Evolutionary conservation across 2,888 invertebrate species (phyloP), one percentile per base, ranked within the genome.

Genomic region (Lasius platythorax): DNA sequence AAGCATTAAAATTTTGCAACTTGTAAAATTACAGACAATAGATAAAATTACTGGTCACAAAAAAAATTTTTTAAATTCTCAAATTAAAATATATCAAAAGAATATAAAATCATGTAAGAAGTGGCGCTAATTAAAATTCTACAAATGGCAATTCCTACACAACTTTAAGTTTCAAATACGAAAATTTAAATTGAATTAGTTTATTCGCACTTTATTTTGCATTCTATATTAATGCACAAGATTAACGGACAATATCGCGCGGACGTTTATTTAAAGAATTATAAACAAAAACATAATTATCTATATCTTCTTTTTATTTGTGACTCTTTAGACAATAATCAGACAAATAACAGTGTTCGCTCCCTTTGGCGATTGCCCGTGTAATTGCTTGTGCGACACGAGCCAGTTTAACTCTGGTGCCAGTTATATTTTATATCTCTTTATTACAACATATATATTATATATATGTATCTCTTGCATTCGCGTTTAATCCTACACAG

Each of bases 271-370:
- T 58, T 30, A 30, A 63, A 76, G 37, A 37, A 76, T 28, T 50
- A 53, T 53, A 37, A 50, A 67, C 75, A 33, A 66, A 30, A 37
- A 53, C 40, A 58, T 18, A 40, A n/a, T 78, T 56, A 70, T 78
- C 70, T 56, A 28, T 56, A 68, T 66, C 67, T 72, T 83, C 84
- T 88, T 90, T 91, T 93, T 93, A 93, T 93, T 94, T 89, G 91
- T 92, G 91, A 90, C 92, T 93, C 91, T 93, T 93, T 94, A 94
- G 93, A 94, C 93, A 92, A 94, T 94, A 93, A 93, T 94, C 93
- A 93, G 93, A 94, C 94, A 93, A 93, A 90, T 94, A 94, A 93
- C 93, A 93, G 93, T 92, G 92, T 92, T 93, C 90, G 89, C 88
- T 88, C 83, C 84, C 64, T 66, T 83, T 85, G 79, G 84, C 87